Evolutionary conservation across 2,888 invertebrate species (phyloP), one percentile per base, ranked within the genome.

Genomic region (Pristionchus exspectatus): DNA sequence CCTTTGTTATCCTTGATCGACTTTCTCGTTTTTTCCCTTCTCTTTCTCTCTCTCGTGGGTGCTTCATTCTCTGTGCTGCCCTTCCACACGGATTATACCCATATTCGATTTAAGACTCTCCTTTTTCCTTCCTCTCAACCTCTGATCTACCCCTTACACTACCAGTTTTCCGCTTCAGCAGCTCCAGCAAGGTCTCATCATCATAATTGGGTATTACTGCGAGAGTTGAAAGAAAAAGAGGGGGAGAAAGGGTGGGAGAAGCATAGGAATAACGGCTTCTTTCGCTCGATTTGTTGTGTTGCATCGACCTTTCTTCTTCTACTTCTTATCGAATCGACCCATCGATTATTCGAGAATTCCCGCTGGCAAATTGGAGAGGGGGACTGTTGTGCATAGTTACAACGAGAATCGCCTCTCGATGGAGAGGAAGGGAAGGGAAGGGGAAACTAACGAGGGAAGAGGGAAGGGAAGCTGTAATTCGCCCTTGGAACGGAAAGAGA

Each of bases 101-200:
- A 81, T 54, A 81, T 81, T 81, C 81, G 50, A 81, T 81, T 81
- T 81, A 81, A 81, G 81, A 81, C 81, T 81, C 81, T 38, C 38
- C 74, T 38, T 24, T 50, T 63, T 24, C 63, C 72, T 72, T 72
- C 10, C 69, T 21, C 30, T 24, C 33, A 33, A n/a, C 44, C 21
- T 50, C 50, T 81, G 77, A 81, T 81, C 77, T 21, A 24, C 66
- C 50, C n/a, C 81, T 81, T 81, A 50, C 81, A 54, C 81, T 81
- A 81, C 81, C 81, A 44, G 81, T 81, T 81, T 27, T 27, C 63
- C 50, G n/a, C 50, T 81, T 27, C 38, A 24, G 21, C 44, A 44
- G 33, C 27, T 33, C 14, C 33, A 72, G 12, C 33, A 18, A 10
- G 50, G 50, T 10, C 16, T 18, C 63, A 50, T 69, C 50, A 21